These are phyloP conservation scores for Lingula anatina DNA, from an alignment of 2,888 invertebrate genomes.

Conservation along the genomic window DNA sequence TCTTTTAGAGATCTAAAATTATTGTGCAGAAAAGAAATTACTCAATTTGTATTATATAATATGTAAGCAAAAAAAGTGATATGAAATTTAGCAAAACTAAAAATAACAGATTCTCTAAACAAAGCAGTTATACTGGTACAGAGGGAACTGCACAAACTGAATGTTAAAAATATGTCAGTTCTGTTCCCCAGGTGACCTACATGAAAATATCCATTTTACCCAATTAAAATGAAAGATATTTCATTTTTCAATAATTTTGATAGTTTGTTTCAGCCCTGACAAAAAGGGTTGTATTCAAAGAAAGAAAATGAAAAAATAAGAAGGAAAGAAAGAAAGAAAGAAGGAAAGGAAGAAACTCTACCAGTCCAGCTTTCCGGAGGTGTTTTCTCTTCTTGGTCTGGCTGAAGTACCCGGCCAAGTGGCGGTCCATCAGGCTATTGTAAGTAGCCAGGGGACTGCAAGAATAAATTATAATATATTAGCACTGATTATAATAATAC, in stretches of 20 bases:
- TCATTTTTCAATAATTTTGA: no score
- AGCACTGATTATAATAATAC: neutral
- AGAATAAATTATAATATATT: constrained; percentile 7
- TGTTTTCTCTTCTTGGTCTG: constrained; percentile 45
- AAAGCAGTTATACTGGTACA: no score
- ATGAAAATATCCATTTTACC: no score
- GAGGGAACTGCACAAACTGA: no score
- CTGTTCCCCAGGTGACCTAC: neutral
- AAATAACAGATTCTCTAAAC: neutral
- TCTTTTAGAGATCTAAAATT: constrained; percentile 33
- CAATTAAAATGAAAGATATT: no score
- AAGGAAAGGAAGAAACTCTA: no score
- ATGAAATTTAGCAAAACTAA: neutral
- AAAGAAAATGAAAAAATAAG: no score
- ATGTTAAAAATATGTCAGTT: no score
- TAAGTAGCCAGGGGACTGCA: constrained; percentile 47
- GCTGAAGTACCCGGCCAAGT: constrained; percentile 47
- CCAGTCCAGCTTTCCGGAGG: constrained; percentile 44
- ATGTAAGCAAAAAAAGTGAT: neutral
- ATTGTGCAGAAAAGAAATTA: neutral
- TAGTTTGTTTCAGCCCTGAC: no score
- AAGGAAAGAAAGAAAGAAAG: no score
- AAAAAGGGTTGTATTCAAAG: no score
- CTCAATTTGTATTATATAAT: no score
- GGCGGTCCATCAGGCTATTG: constrained; percentile 47